Base-by-base conservation (phyloP, 2,797 vertebrate genomes). In the Tamandua tetradactyla region DNA sequence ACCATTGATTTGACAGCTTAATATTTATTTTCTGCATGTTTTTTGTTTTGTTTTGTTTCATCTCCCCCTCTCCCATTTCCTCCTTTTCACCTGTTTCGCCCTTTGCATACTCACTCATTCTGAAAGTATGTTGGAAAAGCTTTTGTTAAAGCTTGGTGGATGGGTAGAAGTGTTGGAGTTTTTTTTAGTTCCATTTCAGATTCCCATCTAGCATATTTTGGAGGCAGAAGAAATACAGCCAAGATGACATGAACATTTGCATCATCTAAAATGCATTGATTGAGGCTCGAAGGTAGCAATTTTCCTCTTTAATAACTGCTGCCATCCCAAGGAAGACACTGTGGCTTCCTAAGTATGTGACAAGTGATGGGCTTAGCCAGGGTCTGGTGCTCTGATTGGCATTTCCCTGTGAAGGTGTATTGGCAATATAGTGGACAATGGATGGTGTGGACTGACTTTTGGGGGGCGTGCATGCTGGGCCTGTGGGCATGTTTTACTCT, bases 301-400 rank as follows among this genome's bases (percentile, higher is more conserved):
- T 80, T 97, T 91, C 49, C 68, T 82, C 78, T 96, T 74, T 86
- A 37, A 85, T 90, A 89, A 78, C 40, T 93, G 80, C 66, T 96
- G 93, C 82, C 93, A 92, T 95, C 90, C 89, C 94, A 76, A 93
- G 95, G 93, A 84, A 95, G 95, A 93, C 90, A 88, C 94, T 74
- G 95, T 93, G 75, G 68, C 55, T 94, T 95, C 96, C 47, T 72
- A 75, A 97, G 96, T 86, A 89, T 13, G 52, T 91, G 80, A 93
- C 87, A 92, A 47, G 27, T 55, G 61, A 47, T 89, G 57, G 91
- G 82, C 88, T 94, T 40, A 9, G 91, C 92, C 20, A 66, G 37
- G 81, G 30, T 37, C n/a, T 64, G 87, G 89, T 61, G 76, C 37
- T 71, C 68, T 27, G 81, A 18, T 40, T 64, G 87, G 81, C 68